Evolutionary conservation across 2,888 invertebrate genomes (phyloP).

Genomic region (Cataglyphis cursor): DNA sequence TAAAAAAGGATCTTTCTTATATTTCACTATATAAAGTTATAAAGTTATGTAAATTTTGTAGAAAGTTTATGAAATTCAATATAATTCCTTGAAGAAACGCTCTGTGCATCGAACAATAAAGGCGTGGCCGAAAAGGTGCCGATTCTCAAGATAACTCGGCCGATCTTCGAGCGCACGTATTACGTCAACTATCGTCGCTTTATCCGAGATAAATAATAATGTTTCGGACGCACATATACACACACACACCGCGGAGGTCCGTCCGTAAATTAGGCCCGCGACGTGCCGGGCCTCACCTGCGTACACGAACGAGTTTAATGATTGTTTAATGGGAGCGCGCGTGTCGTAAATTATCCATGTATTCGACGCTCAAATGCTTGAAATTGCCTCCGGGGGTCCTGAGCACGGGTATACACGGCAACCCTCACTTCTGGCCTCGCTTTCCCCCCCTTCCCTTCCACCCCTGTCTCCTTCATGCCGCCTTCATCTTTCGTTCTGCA

Average conservation of each 20-base stretch:
- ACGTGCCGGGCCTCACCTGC: slow-evolving; percentile 83
- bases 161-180: slow-evolving; percentile 54
- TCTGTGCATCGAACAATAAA: slow-evolving; percentile 20
- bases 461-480: slow-evolving; percentile 41
- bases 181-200: slow-evolving; percentile 71
- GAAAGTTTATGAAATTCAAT: slow-evolving; percentile 31
- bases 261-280: slow-evolving; percentile 85
- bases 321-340: slow-evolving; percentile 86
- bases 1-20: neutral
- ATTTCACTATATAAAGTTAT: neutral
- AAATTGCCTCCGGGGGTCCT: slow-evolving; percentile 85
- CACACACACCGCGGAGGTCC: slow-evolving; percentile 84
- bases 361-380: slow-evolving; percentile 86
- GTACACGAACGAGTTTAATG: slow-evolving; percentile 86
- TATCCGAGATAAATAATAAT: slow-evolving; percentile 83
- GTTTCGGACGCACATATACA: slow-evolving; percentile 80
- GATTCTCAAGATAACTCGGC: slow-evolving; percentile 22
- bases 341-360: slow-evolving; percentile 86
- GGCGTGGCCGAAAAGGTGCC: slow-evolving; percentile 19
- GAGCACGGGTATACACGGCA: slow-evolving; percentile 66
- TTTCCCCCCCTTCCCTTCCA: slow-evolving; percentile 50
- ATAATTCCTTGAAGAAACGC: neutral
- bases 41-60: neutral
- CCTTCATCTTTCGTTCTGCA: slow-evolving; percentile 42
- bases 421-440: slow-evolving; percentile 59